Conservation (phyloP, 1,140 invertebrate species). For the Camponotus vicinus region DNA sequence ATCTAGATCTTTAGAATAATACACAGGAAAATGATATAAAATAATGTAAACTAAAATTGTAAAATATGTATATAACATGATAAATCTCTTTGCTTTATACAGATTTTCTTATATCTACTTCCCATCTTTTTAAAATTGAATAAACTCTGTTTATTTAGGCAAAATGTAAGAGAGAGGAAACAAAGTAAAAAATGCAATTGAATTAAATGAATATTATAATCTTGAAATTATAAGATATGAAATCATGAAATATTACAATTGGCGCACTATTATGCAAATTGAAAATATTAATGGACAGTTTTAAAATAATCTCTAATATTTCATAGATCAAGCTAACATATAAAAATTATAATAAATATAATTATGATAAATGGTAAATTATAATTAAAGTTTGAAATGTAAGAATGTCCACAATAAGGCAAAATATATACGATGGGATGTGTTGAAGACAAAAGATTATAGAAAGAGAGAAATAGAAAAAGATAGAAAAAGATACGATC, state of each 20-base stretch:
- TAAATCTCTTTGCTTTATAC: neutral
- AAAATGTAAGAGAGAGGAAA: neutral
- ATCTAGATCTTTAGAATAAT: neutral
- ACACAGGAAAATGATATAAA: neutral
- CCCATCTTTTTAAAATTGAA: neutral
- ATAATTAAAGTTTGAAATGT: neutral
- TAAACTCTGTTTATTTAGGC: neutral
- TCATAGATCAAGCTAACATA: neutral
- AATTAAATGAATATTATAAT: neutral
- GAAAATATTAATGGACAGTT: neutral
- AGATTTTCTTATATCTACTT: neutral
- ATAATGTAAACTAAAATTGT: neutral
- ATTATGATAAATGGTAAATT: neutral
- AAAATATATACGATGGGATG: too few species aligned
- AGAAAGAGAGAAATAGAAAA: neutral
- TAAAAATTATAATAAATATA: neutral
- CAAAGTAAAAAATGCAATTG: neutral
- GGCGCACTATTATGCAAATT: neutral
- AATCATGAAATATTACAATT: neutral
- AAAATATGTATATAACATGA: neutral
- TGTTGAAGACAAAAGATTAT: too few species aligned
- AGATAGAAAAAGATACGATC: slow-evolving; percentile 5
- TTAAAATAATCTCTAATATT: neutral
- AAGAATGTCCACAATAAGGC: neutral
- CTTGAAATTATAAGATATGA: neutral